Evolutionary conservation across 2,797 vertebrate species (phyloP).

Genomic region (Cercopithecus mitis): DNA sequence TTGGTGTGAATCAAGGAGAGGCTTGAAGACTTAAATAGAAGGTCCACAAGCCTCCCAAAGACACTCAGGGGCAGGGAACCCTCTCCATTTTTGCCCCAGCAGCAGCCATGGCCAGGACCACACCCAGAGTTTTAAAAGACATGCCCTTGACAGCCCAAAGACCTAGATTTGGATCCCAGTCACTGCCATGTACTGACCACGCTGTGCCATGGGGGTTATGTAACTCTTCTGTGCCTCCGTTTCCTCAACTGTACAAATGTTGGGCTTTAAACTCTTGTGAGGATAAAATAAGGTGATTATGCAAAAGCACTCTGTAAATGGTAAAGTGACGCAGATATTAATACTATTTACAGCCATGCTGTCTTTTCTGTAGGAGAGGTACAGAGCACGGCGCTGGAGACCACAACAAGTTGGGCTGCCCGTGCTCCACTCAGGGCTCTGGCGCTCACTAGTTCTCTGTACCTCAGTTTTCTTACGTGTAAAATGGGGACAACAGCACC

Average conservation of each 20-base stretch:
- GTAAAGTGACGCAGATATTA: neutral
- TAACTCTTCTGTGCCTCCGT: neutral
- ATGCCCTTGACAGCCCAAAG: neutral
- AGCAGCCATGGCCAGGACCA: neutral
- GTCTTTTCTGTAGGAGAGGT: neutral
- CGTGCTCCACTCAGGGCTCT: neutral
- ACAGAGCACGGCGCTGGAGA: rapidly evolving
- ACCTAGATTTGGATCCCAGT: neutral
- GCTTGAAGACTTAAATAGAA: neutral
- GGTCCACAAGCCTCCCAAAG: neutral
- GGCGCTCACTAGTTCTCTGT: neutral
- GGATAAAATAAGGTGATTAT: neutral
- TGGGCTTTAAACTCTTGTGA: neutral
- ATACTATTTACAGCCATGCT: neutral
- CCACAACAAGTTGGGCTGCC: neutral
- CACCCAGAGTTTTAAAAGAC: neutral
- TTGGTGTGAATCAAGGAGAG: neutral
- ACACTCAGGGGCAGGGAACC: neutral
- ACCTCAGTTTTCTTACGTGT: slow-evolving; percentile 8
- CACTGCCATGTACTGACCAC: neutral
- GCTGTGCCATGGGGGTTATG: neutral
- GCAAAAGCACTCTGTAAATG: neutral
- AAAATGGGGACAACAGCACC: neutral
- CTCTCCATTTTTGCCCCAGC: neutral
- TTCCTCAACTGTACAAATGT: neutral